Conservation (phyloP, 2,888 invertebrate genomes). For the Cryptocephalus primarius region DNA sequence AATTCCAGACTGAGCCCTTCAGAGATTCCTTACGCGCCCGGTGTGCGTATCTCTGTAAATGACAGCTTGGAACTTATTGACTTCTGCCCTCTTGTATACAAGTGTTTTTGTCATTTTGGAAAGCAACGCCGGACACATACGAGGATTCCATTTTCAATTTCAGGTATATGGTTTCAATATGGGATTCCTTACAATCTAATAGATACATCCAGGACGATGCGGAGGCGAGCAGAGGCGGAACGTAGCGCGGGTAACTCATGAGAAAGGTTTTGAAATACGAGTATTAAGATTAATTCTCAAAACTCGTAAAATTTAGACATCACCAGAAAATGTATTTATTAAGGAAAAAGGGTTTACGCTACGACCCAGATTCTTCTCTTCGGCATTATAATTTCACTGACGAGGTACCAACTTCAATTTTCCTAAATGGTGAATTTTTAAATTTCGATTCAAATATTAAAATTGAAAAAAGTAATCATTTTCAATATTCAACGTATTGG, state of each 20-base stretch:
- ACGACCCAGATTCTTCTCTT: no score
- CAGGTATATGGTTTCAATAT: slow-evolving; percentile 9
- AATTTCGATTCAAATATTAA: no score
- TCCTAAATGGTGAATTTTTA: no score
- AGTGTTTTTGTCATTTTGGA: slow-evolving; percentile 9
- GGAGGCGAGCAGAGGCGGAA: background rate
- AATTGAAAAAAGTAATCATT: no score
- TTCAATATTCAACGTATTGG: no score
- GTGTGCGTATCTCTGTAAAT: slow-evolving; percentile 1
- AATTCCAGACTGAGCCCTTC: no score
- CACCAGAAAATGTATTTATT: no score
- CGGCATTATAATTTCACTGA: no score
- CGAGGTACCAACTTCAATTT: no score
- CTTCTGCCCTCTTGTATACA: slow-evolving; percentile 9
- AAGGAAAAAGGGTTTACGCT: no score
- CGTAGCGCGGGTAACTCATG: background rate
- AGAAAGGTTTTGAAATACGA: background rate
- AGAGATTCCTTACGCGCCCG: slow-evolving; percentile 2
- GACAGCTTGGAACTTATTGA: slow-evolving; percentile 10
- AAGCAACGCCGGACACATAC: slow-evolving; percentile 7
- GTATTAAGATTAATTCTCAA: no score
- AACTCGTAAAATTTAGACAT: no score
- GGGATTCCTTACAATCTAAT: slow-evolving; percentile 9
- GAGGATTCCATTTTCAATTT: slow-evolving; percentile 9
- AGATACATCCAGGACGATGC: slow-evolving; percentile 4